A percentile compares a stretch with the other conserved stretches of the same genome.
These are phyloP conservation scores for Hypanus sabinus DNA, from an alignment of 2,113 vertebrate genomes.

Conservation along the genomic window DNA sequence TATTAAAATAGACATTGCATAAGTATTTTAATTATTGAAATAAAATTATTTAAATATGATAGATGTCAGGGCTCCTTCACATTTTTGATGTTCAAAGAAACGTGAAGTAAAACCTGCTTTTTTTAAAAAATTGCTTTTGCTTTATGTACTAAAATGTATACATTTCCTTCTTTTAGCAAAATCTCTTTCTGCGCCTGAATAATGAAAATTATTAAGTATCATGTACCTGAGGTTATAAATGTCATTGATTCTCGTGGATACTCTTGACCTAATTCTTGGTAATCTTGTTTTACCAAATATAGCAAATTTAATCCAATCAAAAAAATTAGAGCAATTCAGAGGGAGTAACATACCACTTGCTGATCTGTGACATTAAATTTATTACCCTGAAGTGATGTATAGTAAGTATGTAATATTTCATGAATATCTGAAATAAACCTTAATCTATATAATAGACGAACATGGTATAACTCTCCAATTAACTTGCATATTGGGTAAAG, in stretches of 20 bases:
- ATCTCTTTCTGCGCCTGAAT: neutral
- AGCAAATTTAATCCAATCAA: slow-evolving; percentile 7
- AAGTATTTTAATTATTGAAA: neutral
- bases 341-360: neutral
- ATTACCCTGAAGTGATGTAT: too few relatives aligned
- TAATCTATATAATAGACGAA: neutral
- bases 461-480: neutral
- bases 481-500: neutral
- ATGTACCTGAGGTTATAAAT: neutral
- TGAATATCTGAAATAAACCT: neutral
- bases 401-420: too few relatives aligned
- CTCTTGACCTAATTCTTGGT: neutral
- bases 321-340: neutral
- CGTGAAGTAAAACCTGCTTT: neutral
- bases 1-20: too few relatives aligned
- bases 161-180: neutral
- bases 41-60: neutral
- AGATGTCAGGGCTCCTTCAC: neutral
- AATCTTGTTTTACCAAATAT: neutral
- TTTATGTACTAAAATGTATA: neutral
- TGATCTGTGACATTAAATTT: neutral
- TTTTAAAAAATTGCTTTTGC: neutral
- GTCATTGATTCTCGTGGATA: neutral
- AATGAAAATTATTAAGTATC: neutral
- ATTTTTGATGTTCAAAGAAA: neutral